Conservation (phyloP, 2,113 vertebrate genomes). For the Callionymus lyra region DNA sequence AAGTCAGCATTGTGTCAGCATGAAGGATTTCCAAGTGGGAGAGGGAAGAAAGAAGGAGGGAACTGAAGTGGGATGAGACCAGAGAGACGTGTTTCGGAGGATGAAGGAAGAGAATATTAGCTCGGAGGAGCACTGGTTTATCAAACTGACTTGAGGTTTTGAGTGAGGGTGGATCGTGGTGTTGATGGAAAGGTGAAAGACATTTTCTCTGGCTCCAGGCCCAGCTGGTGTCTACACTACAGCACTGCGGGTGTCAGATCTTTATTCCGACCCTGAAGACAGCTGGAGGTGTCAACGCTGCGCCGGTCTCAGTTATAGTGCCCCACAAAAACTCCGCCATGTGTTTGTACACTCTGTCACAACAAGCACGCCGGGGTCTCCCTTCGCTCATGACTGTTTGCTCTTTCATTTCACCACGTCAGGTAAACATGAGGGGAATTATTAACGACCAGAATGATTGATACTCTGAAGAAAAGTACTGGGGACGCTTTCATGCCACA, state of each 20-base stretch:
- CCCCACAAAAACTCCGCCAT: constrained; percentile 41
- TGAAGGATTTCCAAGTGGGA: constrained; percentile 52
- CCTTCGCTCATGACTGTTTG: constrained; percentile 7
- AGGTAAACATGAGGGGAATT: not conserved
- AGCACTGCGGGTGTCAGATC: constrained; percentile 58
- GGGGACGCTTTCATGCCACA: constrained; percentile 54
- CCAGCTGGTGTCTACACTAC: constrained; percentile 56
- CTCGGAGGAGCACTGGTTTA: constrained; percentile 4
- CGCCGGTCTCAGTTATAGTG: constrained; percentile 47
- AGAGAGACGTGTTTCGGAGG: constrained; percentile 18
- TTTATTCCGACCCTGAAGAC: constrained; percentile 63
- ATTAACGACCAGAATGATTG: too few species aligned
- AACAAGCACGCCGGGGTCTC: constrained; percentile 44
- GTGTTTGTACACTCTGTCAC: constrained; percentile 62
- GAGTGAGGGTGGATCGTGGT: constrained; percentile 17
- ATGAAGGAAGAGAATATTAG: constrained; percentile 16
- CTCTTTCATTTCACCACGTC: not conserved
- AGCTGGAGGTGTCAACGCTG: constrained; percentile 71
- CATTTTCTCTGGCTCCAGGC: constrained; percentile 57
- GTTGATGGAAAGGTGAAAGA: constrained; percentile 45
- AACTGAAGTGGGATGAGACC: constrained; percentile 10
- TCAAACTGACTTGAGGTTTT: constrained; percentile 15
- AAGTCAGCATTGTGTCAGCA: constrained; percentile 54
- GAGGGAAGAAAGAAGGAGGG: constrained; percentile 27
- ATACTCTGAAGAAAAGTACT: constrained; percentile 44